phyloP scores from a whole-genome alignment of 2,888 invertebrate species.

The Eurois occulta region DNA sequence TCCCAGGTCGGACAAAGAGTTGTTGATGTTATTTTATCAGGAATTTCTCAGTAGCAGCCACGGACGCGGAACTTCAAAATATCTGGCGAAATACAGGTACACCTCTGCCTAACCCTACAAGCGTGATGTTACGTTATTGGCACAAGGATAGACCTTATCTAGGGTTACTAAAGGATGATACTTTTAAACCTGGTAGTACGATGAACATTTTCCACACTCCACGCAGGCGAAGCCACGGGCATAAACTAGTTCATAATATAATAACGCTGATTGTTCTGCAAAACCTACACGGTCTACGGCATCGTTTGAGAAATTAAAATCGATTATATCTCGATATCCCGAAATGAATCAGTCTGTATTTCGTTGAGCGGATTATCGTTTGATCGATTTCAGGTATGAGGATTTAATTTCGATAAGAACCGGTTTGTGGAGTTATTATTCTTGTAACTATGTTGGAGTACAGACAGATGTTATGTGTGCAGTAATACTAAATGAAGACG shows the following conservation, averaged over 20 bases:
- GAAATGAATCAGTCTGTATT: slow-evolving; percentile 57
- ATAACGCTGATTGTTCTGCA: slow-evolving; percentile 51
- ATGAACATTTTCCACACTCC: background rate
- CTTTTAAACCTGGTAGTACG: background rate
- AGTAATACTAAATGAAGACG: background rate
- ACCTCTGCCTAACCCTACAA: background rate
- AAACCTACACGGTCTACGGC: slow-evolving; percentile 64
- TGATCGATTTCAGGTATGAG: slow-evolving; percentile 58
- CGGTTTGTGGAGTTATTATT: slow-evolving; percentile 19
- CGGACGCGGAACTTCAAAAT: background rate
- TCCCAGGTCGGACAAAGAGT: background rate
- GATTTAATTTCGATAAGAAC: slow-evolving; percentile 58
- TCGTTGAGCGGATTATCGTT: slow-evolving; percentile 56
- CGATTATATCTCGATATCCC: slow-evolving; percentile 53
- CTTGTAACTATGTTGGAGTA: background rate
- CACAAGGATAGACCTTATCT: background rate
- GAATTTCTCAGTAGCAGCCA: background rate
- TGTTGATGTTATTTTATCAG: no score
- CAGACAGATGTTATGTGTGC: background rate
- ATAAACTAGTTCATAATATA: slow-evolving; percentile 16
- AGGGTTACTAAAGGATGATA: background rate
- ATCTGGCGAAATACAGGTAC: background rate
- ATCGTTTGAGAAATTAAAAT: slow-evolving; percentile 63
- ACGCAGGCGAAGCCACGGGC: background rate
- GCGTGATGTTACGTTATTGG: background rate